phyloP scores from a whole-genome alignment of 1,140 invertebrate genomes.

The Cyclargus thomasi region DNA sequence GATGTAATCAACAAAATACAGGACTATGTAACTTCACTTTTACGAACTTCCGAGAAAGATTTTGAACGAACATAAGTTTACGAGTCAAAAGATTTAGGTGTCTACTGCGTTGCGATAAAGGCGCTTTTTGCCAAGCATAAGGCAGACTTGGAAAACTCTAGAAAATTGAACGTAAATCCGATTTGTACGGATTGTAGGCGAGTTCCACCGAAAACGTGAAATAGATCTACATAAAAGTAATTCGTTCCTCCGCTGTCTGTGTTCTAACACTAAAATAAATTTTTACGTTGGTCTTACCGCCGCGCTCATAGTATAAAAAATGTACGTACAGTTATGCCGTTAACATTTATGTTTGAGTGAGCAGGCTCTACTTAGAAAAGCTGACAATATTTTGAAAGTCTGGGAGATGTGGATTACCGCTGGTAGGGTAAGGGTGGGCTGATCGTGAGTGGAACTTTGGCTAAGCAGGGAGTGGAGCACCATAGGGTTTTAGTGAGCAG shows the following conservation, averaged over 20 bases:
- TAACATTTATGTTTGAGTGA: too few species aligned
- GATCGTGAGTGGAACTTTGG: too few species aligned
- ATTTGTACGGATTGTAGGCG: constrained; percentile 51
- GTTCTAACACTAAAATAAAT: constrained; percentile 13
- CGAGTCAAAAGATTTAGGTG: constrained; percentile 36
- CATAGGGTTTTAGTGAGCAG: too few species aligned
- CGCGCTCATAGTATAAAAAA: background rate
- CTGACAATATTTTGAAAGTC: too few species aligned
- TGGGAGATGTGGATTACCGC: too few species aligned
- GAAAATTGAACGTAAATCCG: constrained; percentile 69
- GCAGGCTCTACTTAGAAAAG: too few species aligned
- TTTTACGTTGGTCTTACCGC: background rate
- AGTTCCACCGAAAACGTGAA: constrained; percentile 45
- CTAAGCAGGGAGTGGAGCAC: too few species aligned
- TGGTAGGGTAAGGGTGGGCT: too few species aligned
- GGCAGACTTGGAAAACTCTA: constrained; percentile 52
- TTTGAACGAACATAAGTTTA: constrained; percentile 51
- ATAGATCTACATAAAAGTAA: constrained; percentile 33
- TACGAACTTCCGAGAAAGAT: constrained; percentile 20
- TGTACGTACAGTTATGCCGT: background rate
- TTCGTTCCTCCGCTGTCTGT: constrained; percentile 22
- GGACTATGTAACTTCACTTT: background rate
- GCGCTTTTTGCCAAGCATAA: constrained; percentile 43
- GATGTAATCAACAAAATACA: background rate
- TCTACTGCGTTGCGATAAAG: constrained; percentile 47